Percentiles rank a stretch among this genome's conserved stretches.
Conservation (phyloP, 2,888 invertebrate species). For the Nesidiocoris tenuis region DNA sequence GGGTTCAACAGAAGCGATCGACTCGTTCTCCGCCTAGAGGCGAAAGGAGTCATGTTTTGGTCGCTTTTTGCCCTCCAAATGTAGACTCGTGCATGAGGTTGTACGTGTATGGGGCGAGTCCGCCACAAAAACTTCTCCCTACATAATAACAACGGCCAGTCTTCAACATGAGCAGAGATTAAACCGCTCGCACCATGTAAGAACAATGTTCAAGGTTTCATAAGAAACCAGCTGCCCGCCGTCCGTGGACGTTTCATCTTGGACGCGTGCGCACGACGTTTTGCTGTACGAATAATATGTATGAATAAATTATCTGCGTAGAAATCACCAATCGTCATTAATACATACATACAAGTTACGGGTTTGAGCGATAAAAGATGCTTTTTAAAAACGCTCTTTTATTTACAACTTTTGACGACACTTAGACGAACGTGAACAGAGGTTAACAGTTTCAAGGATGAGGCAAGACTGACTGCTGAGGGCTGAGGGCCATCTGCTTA, state of each 20-base stretch:
- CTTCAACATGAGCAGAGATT: too few species aligned
- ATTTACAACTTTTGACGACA: too few species aligned
- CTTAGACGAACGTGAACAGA: too few species aligned
- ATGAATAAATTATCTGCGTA: background rate
- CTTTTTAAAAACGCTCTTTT: too few species aligned
- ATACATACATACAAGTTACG: too few species aligned
- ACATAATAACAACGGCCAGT: too few species aligned
- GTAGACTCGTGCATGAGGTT: constrained; percentile 35
- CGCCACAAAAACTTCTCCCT: constrained; percentile 23
- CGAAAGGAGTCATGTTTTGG: constrained; percentile 5
- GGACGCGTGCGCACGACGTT: background rate
- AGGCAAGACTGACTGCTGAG: too few species aligned
- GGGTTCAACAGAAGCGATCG: background rate
- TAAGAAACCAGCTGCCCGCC: constrained; percentile 18
- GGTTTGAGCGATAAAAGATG: too few species aligned
- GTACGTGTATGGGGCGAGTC: constrained; percentile 26
- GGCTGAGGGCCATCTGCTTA: too few species aligned
- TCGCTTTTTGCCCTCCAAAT: constrained; percentile 29
- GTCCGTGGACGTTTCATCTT: background rate
- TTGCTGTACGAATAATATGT: too few species aligned
- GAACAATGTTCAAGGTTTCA: constrained; percentile 31
- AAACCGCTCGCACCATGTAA: constrained; percentile 21
- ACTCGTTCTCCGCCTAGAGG: background rate
- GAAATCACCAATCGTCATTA: background rate
- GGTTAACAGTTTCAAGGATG: too few species aligned